Conservation (phyloP, 2,888 invertebrate species). For the Augiades crinisus region DNA sequence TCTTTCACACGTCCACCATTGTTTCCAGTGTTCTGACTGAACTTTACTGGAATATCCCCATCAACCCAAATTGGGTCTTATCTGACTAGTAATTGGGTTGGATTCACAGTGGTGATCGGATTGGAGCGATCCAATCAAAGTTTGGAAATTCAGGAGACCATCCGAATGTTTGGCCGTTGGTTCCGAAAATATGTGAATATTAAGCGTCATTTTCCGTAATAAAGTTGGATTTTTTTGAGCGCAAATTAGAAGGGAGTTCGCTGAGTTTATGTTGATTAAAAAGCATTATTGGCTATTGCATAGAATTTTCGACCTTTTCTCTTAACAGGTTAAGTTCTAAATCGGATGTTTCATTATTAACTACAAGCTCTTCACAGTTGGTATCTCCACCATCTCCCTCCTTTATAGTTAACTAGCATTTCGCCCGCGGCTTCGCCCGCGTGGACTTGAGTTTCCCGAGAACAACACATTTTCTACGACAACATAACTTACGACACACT, state of each 20-base stretch:
- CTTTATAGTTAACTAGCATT: no score
- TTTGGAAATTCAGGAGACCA: conserved; percentile 11
- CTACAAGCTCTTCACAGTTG: no score
- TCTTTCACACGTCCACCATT: conserved; percentile 2
- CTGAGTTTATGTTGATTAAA: not conserved
- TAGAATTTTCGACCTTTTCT: no score
- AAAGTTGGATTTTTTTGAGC: not conserved
- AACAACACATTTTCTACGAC: no score
- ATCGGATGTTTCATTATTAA: no score
- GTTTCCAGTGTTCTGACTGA: conserved; percentile 6
- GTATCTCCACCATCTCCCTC: no score
- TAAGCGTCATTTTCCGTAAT: conserved; percentile 4
- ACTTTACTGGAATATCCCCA: not conserved
- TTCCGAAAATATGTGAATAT: conserved; percentile 16
- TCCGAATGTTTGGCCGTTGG: conserved; percentile 4
- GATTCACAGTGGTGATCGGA: not conserved
- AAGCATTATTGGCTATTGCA: conserved; percentile 18
- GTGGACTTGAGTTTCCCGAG: no score
- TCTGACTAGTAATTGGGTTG: conserved; percentile 1
- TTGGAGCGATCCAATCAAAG: conserved; percentile 19
- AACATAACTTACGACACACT: no score
- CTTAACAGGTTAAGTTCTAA: no score
- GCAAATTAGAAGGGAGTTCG: not conserved
- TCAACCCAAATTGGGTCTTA: conserved; percentile 10
- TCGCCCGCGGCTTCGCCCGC: no score